A percentile compares a stretch with the other conserved stretches of the same genome.
Conservation (phyloP, 2,797 vertebrate genomes). For the Tenualosa ilisha region DNA sequence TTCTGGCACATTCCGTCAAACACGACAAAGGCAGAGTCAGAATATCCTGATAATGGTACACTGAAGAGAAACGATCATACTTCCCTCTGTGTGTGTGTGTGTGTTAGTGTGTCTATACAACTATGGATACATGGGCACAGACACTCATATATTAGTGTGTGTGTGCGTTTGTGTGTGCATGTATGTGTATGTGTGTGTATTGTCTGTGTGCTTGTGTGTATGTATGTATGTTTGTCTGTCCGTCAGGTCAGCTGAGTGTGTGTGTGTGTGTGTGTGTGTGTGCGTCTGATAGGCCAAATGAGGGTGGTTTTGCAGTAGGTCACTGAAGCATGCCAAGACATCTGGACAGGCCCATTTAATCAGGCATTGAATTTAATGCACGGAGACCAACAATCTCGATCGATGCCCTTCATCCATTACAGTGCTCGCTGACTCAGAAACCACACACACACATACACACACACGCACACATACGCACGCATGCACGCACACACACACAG, state of each 20-base stretch:
- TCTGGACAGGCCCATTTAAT: background rate
- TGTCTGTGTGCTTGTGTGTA: background rate
- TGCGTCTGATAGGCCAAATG: background rate
- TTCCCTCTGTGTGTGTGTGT: too few relatives aligned
- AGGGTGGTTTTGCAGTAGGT: background rate
- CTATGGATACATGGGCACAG: too few relatives aligned
- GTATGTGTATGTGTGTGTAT: constrained; percentile 7
- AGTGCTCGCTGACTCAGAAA: background rate
- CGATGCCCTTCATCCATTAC: background rate
- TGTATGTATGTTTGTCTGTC: background rate
- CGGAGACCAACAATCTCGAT: background rate
- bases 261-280: background rate
- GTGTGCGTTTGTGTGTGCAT: background rate
- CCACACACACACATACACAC: background rate
- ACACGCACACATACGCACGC: background rate
- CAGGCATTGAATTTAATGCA: background rate
- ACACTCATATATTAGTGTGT: background rate
- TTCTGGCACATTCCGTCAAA: too few relatives aligned
- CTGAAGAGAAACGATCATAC: too few relatives aligned
- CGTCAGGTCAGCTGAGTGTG: background rate
- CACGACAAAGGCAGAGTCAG: too few relatives aligned
- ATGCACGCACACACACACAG: background rate
- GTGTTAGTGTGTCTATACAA: too few relatives aligned
- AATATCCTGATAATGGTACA: too few relatives aligned
- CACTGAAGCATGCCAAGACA: background rate